Evolutionary conservation across 2,113 vertebrate species (phyloP).

Genomic region (Capra hircus): DNA sequence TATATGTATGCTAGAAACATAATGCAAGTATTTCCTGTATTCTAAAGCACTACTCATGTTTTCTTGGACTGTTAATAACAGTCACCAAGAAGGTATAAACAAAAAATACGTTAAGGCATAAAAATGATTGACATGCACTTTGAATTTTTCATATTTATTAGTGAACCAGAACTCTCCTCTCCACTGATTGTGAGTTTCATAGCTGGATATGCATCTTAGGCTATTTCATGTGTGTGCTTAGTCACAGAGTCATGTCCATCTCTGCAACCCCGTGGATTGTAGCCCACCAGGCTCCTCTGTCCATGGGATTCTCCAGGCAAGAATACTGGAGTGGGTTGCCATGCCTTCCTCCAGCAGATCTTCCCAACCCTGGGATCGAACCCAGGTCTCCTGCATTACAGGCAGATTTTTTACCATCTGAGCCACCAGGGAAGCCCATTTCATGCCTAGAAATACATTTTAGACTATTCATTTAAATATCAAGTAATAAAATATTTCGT

Average conservation of each 20-base stretch:
- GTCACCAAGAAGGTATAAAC: background rate
- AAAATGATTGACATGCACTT: background rate
- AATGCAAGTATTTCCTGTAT: background rate
- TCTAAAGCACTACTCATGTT: background rate
- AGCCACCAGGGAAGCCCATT: background rate
- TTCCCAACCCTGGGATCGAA: background rate
- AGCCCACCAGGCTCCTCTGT: background rate
- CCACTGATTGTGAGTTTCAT: background rate
- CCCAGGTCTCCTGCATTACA: background rate
- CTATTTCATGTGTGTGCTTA: background rate
- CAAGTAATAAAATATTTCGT: slow-evolving; percentile 32
- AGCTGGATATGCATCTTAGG: background rate
- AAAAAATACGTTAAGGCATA: background rate
- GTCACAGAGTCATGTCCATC: background rate
- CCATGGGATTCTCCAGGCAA: background rate
- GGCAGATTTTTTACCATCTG: background rate
- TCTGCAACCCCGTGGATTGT: background rate
- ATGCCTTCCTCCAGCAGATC: background rate
- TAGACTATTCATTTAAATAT: slow-evolving; percentile 1
- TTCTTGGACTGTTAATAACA: background rate
- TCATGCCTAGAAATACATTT: background rate
- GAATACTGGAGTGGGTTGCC: background rate
- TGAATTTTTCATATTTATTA: background rate
- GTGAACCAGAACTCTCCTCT: background rate
- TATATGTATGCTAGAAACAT: background rate